Base-by-base conservation (phyloP, 2,797 vertebrate species). In the Megaceryle alcyon region DNA sequence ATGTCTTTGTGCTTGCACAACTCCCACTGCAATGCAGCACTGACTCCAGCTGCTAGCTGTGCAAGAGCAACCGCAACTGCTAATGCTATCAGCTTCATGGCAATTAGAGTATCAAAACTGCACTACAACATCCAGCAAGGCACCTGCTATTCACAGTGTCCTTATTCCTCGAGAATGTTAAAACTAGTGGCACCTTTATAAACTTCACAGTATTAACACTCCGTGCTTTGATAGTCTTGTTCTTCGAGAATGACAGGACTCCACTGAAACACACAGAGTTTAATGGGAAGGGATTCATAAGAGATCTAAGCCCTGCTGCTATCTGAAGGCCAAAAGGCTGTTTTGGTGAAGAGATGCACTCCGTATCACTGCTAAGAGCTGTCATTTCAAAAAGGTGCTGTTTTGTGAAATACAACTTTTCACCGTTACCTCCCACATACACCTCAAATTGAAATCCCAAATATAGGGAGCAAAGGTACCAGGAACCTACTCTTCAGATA, bases 71-170 rank as follows among this genome's bases (percentile, higher is more conserved):
- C 14, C 1, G 2, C 48, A 57, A 76, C 54, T 76, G 29, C 15
- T 79, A 87, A 73, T 60, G 44, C 70, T 70, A 63, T 76, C 73
- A 82, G 66, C 31, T 73, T 60, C 28, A 43, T 1, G 0, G 8
- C 56, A 88, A 90, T 80, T 46, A 92, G 43, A 86, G 82, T 73
- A 82, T 95, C 77, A 78, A 73, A 69, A 70, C 43, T 9, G 7
- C 19, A 77, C 31, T 71, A 48, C 12, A 60, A 60, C 49, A 82
- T 48, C 37, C 59, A 88, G 39, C 37, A 76, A 72, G 10, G 75
- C 19, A 35, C 66, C 35, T 11, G 37, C 49, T 88, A 33, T 57
- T 89, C 59, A 29, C 4, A 1, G 69, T 9, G 11, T 23, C 14
- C 25, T 60, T 64, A 54, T 20, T 33, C 65, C 65, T 29, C 37